Evolutionary conservation across 2,797 vertebrate species (phyloP).

Genomic region (Australoheros facetus): DNA sequence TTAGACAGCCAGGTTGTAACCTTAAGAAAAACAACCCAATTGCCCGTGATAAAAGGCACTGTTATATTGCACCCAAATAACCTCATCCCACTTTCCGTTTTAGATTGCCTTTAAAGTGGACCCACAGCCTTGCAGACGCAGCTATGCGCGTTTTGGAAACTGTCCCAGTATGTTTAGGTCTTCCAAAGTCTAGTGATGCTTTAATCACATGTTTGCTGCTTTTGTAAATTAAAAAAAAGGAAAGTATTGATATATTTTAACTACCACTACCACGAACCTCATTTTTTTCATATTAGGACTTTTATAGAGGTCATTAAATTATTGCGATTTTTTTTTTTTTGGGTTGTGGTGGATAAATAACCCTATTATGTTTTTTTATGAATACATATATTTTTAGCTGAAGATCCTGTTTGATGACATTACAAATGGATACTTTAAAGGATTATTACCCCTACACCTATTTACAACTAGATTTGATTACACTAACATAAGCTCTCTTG

Average conservation of each 20-base stretch:
- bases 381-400: neutral
- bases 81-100: slow-evolving; percentile 67
- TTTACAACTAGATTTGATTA: slow-evolving; percentile 30
- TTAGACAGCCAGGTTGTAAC: slow-evolving; percentile 83
- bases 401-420: slow-evolving; percentile 26
- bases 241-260: neutral
- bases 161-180: slow-evolving; percentile 10
- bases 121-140: slow-evolving; percentile 32
- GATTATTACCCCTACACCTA: neutral
- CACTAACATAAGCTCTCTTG: slow-evolving; percentile 70
- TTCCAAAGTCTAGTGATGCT: slow-evolving; percentile 18
- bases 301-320: slow-evolving; percentile 15
- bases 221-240: neutral
- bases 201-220: slow-evolving; percentile 20
- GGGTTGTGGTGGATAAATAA: slow-evolving; percentile 14
- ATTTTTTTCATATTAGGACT: neutral
- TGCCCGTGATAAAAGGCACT: slow-evolving; percentile 81
- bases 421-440: slow-evolving; percentile 27
- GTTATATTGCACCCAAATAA: slow-evolving; percentile 80
- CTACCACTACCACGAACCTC: neutral
- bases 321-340: slow-evolving; percentile 1
- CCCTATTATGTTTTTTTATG: slow-evolving; percentile 14
- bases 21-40: slow-evolving; percentile 84
- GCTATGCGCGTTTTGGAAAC: slow-evolving; percentile 36
- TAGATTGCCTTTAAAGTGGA: slow-evolving; percentile 67